phyloP scores from a whole-genome alignment of 2,797 vertebrate genomes.

The Martes flavigula region DNA sequence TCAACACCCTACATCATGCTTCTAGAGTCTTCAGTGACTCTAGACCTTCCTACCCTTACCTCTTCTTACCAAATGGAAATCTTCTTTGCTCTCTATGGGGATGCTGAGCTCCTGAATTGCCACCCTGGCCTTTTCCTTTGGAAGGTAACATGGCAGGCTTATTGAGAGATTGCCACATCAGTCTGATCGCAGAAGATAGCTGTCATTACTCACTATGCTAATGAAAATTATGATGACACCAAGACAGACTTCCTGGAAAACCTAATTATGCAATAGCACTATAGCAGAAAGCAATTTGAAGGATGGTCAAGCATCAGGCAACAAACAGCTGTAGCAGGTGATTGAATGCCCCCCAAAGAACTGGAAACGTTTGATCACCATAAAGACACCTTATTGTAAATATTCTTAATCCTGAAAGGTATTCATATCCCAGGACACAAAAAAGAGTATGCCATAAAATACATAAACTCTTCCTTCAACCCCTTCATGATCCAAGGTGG shows the following conservation, averaged over 20 bases:
- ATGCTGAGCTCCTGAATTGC: slow-evolving; percentile 32
- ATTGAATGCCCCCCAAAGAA: slow-evolving; percentile 43
- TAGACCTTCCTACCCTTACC: not conserved
- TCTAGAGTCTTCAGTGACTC: not conserved
- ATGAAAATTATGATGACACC: slow-evolving; percentile 82
- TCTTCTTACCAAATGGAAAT: slow-evolving; percentile 5
- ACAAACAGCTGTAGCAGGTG: slow-evolving; percentile 69
- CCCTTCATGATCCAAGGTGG: not conserved
- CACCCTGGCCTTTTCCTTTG: slow-evolving; percentile 56
- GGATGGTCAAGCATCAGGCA: slow-evolving; percentile 57
- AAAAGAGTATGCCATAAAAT: slow-evolving; percentile 8
- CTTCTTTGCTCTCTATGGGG: not conserved
- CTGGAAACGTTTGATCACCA: slow-evolving; percentile 3
- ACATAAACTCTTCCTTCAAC: not conserved
- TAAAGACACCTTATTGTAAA: slow-evolving; percentile 52
- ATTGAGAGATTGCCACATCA: slow-evolving; percentile 73
- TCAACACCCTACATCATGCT: not conserved
- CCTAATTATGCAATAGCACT: slow-evolving; percentile 72
- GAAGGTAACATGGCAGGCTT: slow-evolving; percentile 63
- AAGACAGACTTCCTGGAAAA: slow-evolving; percentile 79
- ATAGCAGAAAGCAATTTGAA: slow-evolving; percentile 71
- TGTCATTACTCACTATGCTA: slow-evolving; percentile 77
- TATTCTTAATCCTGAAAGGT: slow-evolving; percentile 6
- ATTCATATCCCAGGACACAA: not conserved
- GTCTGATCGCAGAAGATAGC: slow-evolving; percentile 70